A percentile compares a stretch with the other conserved stretches of the same genome.
These are phyloP conservation scores for Eueides isabella DNA, from an alignment of 1,140 invertebrate species.

Conservation along the genomic window DNA sequence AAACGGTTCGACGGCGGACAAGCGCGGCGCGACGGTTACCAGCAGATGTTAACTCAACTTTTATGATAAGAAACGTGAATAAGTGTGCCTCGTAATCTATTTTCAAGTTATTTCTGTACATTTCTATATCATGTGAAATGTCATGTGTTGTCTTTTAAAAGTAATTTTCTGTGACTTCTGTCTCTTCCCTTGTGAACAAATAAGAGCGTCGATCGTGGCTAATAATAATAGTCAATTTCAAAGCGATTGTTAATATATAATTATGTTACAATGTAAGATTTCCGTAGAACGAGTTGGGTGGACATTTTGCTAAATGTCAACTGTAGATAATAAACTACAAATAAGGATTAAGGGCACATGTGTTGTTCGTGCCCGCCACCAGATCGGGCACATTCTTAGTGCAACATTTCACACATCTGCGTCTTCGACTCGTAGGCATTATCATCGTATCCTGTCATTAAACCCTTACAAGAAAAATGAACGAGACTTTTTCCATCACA, in stretches of 20 bases:
- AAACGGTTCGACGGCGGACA: conserved; percentile 21
- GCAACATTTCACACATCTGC: conserved; percentile 72
- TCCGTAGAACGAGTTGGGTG: conserved; percentile 10
- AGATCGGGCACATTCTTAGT: conserved; percentile 45
- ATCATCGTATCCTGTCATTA: conserved; percentile 77
- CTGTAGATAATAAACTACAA: conserved; percentile 25
- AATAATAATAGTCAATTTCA: conserved; percentile 15
- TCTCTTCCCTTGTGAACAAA: neutral
- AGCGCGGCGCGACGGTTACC: conserved; percentile 35
- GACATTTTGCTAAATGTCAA: conserved; percentile 31
- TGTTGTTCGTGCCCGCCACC: conserved; percentile 22
- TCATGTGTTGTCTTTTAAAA: conserved; percentile 18
- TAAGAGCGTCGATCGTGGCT: neutral
- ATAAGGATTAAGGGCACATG: conserved; percentile 30
- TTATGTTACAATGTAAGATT: conserved; percentile 4
- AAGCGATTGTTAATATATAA: conserved; percentile 18
- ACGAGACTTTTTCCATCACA: conserved; percentile 59
- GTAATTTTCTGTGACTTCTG: neutral
- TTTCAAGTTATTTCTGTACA: conserved; percentile 6
- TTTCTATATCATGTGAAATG: conserved; percentile 16
- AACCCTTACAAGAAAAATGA: conserved; percentile 63
- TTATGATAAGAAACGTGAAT: conserved; percentile 29
- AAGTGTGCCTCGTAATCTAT: conserved; percentile 12
- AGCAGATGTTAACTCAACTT: conserved; percentile 41
- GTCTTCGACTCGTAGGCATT: conserved; percentile 49